Evolutionary conservation across 2,113 vertebrate genomes (phyloP).

Genomic region (Sigmodon hispidus): DNA sequence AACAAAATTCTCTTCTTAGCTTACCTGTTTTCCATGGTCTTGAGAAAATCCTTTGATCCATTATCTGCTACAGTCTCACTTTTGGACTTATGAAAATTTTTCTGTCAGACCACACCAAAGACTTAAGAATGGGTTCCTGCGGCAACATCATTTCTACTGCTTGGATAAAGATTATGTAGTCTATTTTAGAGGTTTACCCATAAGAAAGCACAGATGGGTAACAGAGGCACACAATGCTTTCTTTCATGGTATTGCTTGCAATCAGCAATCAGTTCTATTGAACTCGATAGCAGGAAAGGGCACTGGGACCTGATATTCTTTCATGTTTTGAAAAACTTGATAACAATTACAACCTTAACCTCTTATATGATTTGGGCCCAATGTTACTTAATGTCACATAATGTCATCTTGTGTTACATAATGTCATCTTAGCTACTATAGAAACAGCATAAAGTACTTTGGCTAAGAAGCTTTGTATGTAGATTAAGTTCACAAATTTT

Average conservation of each 20-base stretch:
- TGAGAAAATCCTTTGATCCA: not conserved
- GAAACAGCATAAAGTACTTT: not conserved
- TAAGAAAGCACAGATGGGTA: no score
- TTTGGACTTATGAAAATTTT: not conserved
- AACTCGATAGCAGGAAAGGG: not conserved
- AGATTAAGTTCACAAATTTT: not conserved
- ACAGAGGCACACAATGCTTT: not conserved
- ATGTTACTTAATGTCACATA: constrained; percentile 21
- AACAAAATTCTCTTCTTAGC: not conserved
- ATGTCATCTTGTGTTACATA: not conserved
- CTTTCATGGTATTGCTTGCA: not conserved
- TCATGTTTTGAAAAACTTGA: not conserved
- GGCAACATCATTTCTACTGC: not conserved
- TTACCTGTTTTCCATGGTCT: not conserved
- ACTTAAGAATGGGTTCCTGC: not conserved
- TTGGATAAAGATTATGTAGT: not conserved
- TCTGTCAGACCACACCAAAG: not conserved
- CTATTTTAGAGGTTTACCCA: not conserved
- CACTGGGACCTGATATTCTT: not conserved
- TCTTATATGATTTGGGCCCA: not conserved
- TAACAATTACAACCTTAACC: not conserved
- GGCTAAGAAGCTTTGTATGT: not conserved
- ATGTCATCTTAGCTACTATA: not conserved
- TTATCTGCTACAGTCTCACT: not conserved
- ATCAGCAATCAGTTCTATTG: not conserved